A percentile compares a stretch with the other conserved stretches of the same genome.
These are phyloP conservation scores for Hoplodrina ambigua DNA, from an alignment of 2,888 invertebrate species.

Conservation along the genomic window DNA sequence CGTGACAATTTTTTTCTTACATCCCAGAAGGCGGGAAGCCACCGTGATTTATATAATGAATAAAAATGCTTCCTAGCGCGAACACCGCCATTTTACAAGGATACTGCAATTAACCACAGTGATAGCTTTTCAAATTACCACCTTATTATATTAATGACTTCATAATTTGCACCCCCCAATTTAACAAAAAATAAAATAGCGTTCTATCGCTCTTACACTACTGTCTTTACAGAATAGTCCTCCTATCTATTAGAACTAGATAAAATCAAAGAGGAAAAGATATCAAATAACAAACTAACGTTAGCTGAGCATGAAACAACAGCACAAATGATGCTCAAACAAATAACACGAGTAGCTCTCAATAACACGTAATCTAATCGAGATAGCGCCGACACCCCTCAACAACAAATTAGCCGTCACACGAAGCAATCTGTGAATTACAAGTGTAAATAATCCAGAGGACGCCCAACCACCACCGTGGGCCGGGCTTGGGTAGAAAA, in stretches of 20 bases:
- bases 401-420: conserved; percentile 83
- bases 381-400: conserved; percentile 74
- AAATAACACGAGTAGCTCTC: conserved; percentile 69
- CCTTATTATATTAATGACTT: conserved; percentile 68
- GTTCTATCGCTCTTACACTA: conserved; percentile 7
- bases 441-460: conserved; percentile 90
- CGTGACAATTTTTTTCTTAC: conserved; percentile 88
- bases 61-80: conserved; percentile 85
- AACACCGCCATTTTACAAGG: conserved; percentile 77
- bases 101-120: conserved; percentile 85
- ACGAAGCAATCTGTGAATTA: conserved; percentile 86
- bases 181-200: background rate
- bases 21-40: conserved; percentile 81
- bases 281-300: conserved; percentile 47
- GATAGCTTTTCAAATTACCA: conserved; percentile 81
- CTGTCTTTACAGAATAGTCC: conserved; percentile 10
- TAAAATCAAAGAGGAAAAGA: conserved; percentile 34
- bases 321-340: conserved; percentile 64
- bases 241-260: background rate
- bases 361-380: conserved; percentile 77
- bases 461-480: conserved; percentile 89
- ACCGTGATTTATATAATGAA: conserved; percentile 89
- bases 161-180: conserved; percentile 60
- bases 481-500: conserved; percentile 84
- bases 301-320: conserved; percentile 58